Percentiles rank a stretch among this genome's conserved stretches.
These are phyloP conservation scores for Papilio polytes DNA, from an alignment of 1,140 invertebrate species.

Conservation along the genomic window DNA sequence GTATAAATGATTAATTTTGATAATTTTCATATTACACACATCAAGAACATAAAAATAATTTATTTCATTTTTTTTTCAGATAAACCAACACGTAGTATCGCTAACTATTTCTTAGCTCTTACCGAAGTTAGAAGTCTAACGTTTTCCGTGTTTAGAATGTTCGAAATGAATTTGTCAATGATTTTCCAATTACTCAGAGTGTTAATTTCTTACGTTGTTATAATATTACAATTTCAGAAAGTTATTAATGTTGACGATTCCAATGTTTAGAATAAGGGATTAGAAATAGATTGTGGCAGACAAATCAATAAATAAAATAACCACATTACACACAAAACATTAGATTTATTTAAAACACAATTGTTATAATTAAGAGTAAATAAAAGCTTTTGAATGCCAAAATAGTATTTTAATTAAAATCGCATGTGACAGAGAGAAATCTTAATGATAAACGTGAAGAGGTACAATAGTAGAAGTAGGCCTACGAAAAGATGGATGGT, in stretches of 20 bases:
- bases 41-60: too few relatives aligned
- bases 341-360: background rate
- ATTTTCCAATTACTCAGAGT: conserved; percentile 67
- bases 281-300: background rate
- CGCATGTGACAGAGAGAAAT: too few relatives aligned
- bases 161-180: conserved; percentile 68
- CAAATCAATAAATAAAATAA: background rate
- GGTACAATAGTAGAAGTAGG: too few relatives aligned
- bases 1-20: too few relatives aligned
- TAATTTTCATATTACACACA: too few relatives aligned
- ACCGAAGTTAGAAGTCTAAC: conserved; percentile 66
- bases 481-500: too few relatives aligned
- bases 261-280: background rate
- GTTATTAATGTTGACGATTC: conserved; percentile 54
- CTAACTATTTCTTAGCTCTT: conserved; percentile 61
- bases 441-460: too few relatives aligned
- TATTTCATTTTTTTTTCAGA: conserved; percentile 53
- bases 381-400: background rate
- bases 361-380: background rate
- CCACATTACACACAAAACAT: background rate
- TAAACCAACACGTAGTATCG: conserved; percentile 57
- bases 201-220: conserved; percentile 70
- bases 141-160: conserved; percentile 67
- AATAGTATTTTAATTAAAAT: too few relatives aligned
- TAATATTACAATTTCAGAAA: conserved; percentile 72